Evolutionary conservation across 2,113 vertebrate species (phyloP), one percentile per base, ranked within the genome.

Genomic region (Colaptes auratus): DNA sequence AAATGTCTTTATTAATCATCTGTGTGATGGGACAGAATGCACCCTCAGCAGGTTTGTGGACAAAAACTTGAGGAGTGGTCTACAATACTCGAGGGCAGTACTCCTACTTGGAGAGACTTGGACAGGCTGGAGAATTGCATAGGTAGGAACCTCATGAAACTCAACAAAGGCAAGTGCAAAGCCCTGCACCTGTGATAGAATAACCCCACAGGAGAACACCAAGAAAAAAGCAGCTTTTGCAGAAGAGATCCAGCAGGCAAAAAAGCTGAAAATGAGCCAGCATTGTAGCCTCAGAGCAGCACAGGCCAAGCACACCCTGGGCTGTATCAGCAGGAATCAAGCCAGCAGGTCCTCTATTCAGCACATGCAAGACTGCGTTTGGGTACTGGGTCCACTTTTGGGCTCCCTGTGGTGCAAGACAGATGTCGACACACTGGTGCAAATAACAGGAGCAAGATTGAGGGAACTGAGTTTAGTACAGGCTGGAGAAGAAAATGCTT

Each of bases 251-350:
- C 48, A 50, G 48, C 21, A 50, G 48, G 48, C 48, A 50, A 50
- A 21, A 21, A 23, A 50, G 60, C 36, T 52, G 58, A 44, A 70
- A 19, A 42, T 0, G 3, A 31, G 11, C 48, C 16, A 35, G 24
- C 24, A 10, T 16, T 0, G 3, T 10, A 12, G 15, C 5, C 1
- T n/a, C 4, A 1, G 23, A 61, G n/a, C 12, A 42, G 16, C 46
- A 28, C 3, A 0, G 15, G 42, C 50, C 12, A 7, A 63, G 39
- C 25, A 23, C 56, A 24, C 11, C 23, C 33, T 50, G 58, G 33
- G 42, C 65, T 42, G 10, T 5, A 1, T 52, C 23, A 28, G 59
- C 44, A 59, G 44, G 9, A 60, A 3, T 9, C 52, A 3, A 19
- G 36, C 10, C 39, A 31, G n/a, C 31, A 60, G 53, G 8, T 11